Conservation (phyloP, 2,113 vertebrate species). For the Aspidoscelis tigris region DNA sequence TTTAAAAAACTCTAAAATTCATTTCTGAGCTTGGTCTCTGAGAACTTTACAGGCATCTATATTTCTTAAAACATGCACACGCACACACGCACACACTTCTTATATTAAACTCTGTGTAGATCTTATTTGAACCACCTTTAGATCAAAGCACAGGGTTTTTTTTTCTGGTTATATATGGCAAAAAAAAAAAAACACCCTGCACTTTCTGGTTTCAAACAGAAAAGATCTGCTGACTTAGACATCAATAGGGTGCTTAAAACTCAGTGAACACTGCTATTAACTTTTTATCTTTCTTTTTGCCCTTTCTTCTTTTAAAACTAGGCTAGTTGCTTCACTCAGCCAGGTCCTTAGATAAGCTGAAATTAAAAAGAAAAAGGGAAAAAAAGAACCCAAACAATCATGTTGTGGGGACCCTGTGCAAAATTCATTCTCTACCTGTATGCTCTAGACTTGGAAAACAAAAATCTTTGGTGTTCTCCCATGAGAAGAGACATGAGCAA, state of each 20-base stretch:
- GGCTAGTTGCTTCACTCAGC: conserved; percentile 59
- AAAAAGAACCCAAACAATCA: background rate
- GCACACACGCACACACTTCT: conserved; percentile 39
- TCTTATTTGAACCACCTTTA: conserved; percentile 76
- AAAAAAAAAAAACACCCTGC: conserved; percentile 17
- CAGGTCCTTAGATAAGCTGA: conserved; percentile 33
- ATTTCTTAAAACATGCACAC: background rate
- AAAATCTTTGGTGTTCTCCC: no score
- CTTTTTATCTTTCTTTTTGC: conserved; percentile 60
- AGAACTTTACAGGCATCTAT: background rate
- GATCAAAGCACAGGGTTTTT: conserved; percentile 78
- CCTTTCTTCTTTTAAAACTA: conserved; percentile 38
- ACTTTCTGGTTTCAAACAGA: conserved; percentile 78
- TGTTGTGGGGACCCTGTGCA: no score
- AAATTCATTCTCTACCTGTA: no score
- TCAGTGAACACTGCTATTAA: conserved; percentile 74
- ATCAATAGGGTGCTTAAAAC: conserved; percentile 78
- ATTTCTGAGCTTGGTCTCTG: background rate
- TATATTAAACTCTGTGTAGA: conserved; percentile 68
- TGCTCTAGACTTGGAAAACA: no score
- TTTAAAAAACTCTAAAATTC: background rate
- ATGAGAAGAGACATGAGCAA: no score
- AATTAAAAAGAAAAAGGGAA: conserved; percentile 24
- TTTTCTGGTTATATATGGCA: conserved; percentile 73
- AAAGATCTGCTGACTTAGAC: conserved; percentile 77